Percentiles rank a stretch among this genome's conserved stretches.
Conservation (phyloP, 2,888 invertebrate genomes). For the Nomada goodeniana region DNA sequence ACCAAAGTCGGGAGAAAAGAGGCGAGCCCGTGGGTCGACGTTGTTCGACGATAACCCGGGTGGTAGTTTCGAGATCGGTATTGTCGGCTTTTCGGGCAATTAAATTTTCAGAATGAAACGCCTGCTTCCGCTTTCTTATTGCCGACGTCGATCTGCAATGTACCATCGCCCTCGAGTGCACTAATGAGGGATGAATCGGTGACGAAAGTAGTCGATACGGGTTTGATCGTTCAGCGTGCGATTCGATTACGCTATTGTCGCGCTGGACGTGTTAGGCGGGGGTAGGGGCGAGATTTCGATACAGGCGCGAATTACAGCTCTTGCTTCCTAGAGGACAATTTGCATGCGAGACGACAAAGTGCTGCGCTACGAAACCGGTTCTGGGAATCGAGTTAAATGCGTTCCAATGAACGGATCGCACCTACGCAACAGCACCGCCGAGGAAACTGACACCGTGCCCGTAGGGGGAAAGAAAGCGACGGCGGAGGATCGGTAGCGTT, state of each 20-base stretch:
- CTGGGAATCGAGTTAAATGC: slow-evolving; percentile 71
- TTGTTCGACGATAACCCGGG: slow-evolving; percentile 62
- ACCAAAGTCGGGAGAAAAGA: slow-evolving; percentile 59
- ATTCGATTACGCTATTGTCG: slow-evolving; percentile 31
- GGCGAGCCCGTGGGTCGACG: slow-evolving; percentile 58
- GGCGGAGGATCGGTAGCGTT: slow-evolving; percentile 78
- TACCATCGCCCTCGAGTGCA: not conserved
- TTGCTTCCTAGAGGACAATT: slow-evolving; percentile 22
- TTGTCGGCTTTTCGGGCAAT: slow-evolving; percentile 71
- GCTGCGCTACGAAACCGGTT: slow-evolving; percentile 27
- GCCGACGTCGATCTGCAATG: not conserved
- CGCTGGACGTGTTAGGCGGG: not conserved
- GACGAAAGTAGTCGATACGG: not conserved
- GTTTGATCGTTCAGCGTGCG: not conserved
- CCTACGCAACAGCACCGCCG: slow-evolving; percentile 68
- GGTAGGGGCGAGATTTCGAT: slow-evolving; percentile 26
- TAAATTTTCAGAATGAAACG: slow-evolving; percentile 62
- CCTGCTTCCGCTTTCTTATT: slow-evolving; percentile 3
- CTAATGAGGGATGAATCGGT: too few relatives aligned
- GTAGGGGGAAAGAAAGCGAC: slow-evolving; percentile 35
- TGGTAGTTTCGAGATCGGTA: slow-evolving; percentile 64
- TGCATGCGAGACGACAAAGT: slow-evolving; percentile 31
- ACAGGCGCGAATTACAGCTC: slow-evolving; percentile 17
- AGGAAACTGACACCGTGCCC: slow-evolving; percentile 30
- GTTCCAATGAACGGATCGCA: slow-evolving; percentile 70